phyloP scores from a whole-genome alignment of 2,888 invertebrate genomes.

The Ferrisia virgata region DNA sequence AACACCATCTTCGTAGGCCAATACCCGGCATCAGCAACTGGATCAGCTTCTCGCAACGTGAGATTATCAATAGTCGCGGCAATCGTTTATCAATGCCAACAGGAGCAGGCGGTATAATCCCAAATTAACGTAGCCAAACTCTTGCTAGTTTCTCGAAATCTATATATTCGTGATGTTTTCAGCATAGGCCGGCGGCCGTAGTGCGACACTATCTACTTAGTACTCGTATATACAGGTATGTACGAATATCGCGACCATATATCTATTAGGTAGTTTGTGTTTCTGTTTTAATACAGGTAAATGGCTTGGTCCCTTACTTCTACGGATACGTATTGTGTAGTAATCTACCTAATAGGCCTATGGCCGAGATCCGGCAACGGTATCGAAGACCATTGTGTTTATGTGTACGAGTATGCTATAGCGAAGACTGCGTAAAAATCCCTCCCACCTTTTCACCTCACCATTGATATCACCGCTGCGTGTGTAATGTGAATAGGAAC shows the following conservation, averaged over 20 bases:
- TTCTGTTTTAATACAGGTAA: background rate
- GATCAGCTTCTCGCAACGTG: background rate
- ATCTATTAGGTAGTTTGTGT: no score
- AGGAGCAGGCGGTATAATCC: background rate
- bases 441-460: background rate
- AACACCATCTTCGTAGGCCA: background rate
- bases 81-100: slow-evolving; percentile 13
- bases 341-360: no score
- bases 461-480: no score
- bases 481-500: background rate
- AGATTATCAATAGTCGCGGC: background rate
- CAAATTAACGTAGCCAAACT: background rate
- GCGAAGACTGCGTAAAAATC: background rate
- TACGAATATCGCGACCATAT: no score
- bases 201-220: no score
- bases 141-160: background rate
- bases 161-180: background rate
- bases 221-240: no score
- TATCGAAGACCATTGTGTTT: background rate
- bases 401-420: no score
- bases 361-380: background rate
- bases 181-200: no score
- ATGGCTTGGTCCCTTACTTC: background rate
- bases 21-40: background rate
- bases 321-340: background rate